Conservation (phyloP, 2,888 invertebrate species). For the Epinotia nisella region DNA sequence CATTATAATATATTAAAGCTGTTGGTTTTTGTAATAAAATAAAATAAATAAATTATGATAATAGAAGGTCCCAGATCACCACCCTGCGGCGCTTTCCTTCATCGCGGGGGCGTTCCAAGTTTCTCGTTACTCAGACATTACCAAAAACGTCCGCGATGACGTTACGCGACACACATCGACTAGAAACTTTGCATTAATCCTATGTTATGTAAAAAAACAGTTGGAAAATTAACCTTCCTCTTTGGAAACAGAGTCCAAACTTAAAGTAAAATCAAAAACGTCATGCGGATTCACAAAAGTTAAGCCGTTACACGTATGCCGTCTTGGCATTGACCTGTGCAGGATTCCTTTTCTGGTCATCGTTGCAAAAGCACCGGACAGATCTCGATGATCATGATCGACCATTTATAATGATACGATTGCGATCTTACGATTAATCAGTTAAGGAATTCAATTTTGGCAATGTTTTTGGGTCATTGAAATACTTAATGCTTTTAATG, state of each 20-base stretch:
- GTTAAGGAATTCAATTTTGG: conserved; percentile 24
- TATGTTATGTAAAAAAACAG: conserved; percentile 2
- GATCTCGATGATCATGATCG: conserved; percentile 39
- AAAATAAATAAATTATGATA: too few species aligned
- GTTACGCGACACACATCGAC: conserved; percentile 37
- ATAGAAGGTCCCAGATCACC: conserved; percentile 28
- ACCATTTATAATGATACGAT: conserved; percentile 42
- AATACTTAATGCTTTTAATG: conserved; percentile 31
- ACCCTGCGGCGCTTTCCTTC: conserved; percentile 43
- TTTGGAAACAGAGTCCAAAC: conserved; percentile 17
- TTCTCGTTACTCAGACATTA: conserved; percentile 43
- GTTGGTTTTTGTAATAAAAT: too few species aligned
- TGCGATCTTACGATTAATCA: conserved; percentile 40
- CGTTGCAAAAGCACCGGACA: conserved; percentile 42
- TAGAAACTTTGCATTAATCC: conserved; percentile 5
- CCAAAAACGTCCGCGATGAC: conserved; percentile 41
- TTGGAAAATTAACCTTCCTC: not conserved
- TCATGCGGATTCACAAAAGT: not conserved
- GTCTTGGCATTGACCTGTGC: conserved; percentile 43
- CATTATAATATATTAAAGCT: too few species aligned
- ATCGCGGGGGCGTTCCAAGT: conserved; percentile 36
- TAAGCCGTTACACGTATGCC: conserved; percentile 5
- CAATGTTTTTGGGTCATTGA: conserved; percentile 43
- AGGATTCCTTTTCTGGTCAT: conserved; percentile 43
- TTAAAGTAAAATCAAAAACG: conserved; percentile 16